Evolutionary conservation across 2,113 vertebrate genomes (phyloP), one percentile per base, ranked within the genome.

Genomic region (Zapus hudsonius): DNA sequence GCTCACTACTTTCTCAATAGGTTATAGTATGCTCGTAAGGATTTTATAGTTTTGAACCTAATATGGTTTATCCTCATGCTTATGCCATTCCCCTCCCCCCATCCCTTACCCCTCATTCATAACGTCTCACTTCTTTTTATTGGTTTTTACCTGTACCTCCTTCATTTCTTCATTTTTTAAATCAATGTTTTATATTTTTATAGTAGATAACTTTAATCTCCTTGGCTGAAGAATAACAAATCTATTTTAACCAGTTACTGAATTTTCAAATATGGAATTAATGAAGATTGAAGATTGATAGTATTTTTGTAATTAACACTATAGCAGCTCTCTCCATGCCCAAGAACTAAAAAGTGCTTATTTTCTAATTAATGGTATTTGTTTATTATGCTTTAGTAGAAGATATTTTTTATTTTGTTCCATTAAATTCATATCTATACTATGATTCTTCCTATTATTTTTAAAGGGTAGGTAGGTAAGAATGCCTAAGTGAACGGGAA

Each of bases 401-500:
- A 85, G 29, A 89, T 67, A 5, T 47, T 93, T 80, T 20, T 12
- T 59, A 83, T 89, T 90, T 81, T 64, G 11, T 87, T 55, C 36
- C 55, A 75, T 61, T 72, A 82, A 87, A 88, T 31, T 93, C 15
- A 74, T 67, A 1, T 13, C 91, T 95, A 3, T n/a, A 63, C 1
- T 31, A 31, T 78, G 10, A 15, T 64, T 2, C 16, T 91, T 70
- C 16, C 36, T 70, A 63, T 69, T 89, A 36, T 31, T 95, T 93
- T 87, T 63, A 86, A 87, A 79, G 93, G 15, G 90, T 55, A 27
- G 15, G 15, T 33, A 42, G 13, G 1, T 55, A 52, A 52, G 52
- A 52, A 47, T 87, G 81, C 44, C 80, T 87, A 64, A 80, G 36
- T 92, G 5, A 75, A 66, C 84, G 38, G 36, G 74, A 93, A 89